Base-by-base conservation (phyloP, 1,140 invertebrate genomes). In the Aethina tumida region DNA sequence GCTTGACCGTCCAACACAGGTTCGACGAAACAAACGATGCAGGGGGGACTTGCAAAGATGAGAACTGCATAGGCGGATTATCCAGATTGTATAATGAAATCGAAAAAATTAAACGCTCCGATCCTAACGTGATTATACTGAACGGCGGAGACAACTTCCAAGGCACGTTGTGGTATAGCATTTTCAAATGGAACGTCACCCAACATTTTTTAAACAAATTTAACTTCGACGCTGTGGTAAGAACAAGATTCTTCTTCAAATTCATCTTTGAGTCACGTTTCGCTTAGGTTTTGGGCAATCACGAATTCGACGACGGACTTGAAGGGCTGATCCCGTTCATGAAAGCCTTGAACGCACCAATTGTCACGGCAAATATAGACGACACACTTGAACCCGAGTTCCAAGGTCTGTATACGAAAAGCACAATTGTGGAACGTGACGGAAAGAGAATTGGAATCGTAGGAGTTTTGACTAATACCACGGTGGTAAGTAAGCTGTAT, bases 121-220 rank as follows among this genome's bases (percentile, higher is more conserved):
- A 68, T 41, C 55, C 70, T 0, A 74, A 82, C 49, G 70, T 78
- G 0, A 60, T 91, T 31, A 70, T 84, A 20, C 63, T 91, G 4
- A 87, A 89, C 58, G 86, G 77, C 0, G 87, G 87, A 1, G 88
- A 91, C 59, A 83, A 81, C 55, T 91, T 79, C 55, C 84, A 89
- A 58, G 88, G 87, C 1, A 89, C 85, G 1, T 65, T 88, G 1
- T 91, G 82, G 81, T 90, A 88, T 59, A 81, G 80, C 41, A 56
- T 85, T 12, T 72, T 79, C 39, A 70, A 75, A 41, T 87, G 82
- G 74, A 78, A 79, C 43, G 77, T 78, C 1, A 79, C 78, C 0
- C 71, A 77, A 9, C 57, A 78, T 35, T 85, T 91, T 55, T 73
- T 89, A 54, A 88, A 88, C 49, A 59, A 74, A 52, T 52, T 90